Evolutionary conservation across 2,113 vertebrate species (phyloP), one percentile per base, ranked within the genome.

Genomic region (Argyrosomus japonicus): DNA sequence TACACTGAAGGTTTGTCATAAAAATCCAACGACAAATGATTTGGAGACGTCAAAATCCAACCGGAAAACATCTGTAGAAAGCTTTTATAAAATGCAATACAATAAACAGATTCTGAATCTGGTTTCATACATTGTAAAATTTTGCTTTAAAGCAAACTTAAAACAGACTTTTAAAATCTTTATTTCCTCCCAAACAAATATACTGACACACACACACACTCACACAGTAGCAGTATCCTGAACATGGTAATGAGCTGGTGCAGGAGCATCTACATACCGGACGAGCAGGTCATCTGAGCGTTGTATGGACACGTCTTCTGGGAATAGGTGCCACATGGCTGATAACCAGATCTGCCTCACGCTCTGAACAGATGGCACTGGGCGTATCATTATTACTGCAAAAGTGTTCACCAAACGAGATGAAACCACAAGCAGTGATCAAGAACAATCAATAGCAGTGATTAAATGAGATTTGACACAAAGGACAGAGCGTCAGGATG

Each of bases 381-480:
- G 60, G 19, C 12, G 60, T 84, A 74, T 89, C 91, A 54, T 82
- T 74, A 72, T 70, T 60, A 61, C n/a, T 69, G 75, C 76, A 80
- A 72, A 82, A 21, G 60, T 72, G 56, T 56, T 87, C 82, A 25
- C 77, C 64, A 68, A 88, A 89, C 43, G 75, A 89, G 75, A 89
- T 83, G 82, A 88, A 82, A 91, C 79, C 73, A 79, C 84, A 79
- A 86, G 84, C 27, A 6, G 82, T 63, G 70, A 91, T 92, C 83
- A 89, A 71, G 63, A 62, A 36, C 79, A 85, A 92, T 93, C 92
- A 94, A 92, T 92, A 82, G 77, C 69, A 27, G 73, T 84, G 84
- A 91, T 90, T 86, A 91, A 91, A 92, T 81, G 73, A 74, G 86
- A 79, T 88, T 68, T 47, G 65, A 83, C 82, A 90, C 84, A 90